Evolutionary conservation across 2,797 vertebrate species (phyloP).

Genomic region (Lophius americanus): DNA sequence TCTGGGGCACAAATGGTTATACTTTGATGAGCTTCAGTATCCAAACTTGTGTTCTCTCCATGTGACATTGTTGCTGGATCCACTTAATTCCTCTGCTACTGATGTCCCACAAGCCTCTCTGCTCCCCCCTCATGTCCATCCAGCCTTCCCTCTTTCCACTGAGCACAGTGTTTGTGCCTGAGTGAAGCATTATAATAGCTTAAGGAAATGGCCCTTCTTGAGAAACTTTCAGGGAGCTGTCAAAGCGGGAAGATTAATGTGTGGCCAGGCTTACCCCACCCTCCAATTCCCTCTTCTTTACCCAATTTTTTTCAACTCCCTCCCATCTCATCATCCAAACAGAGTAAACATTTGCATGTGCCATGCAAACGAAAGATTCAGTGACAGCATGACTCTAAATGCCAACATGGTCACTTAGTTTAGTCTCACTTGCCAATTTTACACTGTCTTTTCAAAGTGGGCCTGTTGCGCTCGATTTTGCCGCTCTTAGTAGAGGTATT

Average conservation of each 20-base stretch:
- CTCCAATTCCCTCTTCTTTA: slow-evolving; percentile 54
- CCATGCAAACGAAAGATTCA: slow-evolving; percentile 51
- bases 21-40: slow-evolving; percentile 14
- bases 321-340: slow-evolving; percentile 45
- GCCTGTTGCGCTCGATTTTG: no score
- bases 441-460: no score
- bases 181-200: slow-evolving; percentile 86
- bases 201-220: slow-evolving; percentile 83
- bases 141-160: slow-evolving; percentile 46
- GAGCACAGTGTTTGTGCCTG: slow-evolving; percentile 76
- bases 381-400: slow-evolving; percentile 42
- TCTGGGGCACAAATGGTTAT: no score
- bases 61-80: slow-evolving; percentile 52
- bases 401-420: slow-evolving; percentile 38
- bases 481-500: no score
- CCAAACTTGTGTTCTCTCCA: slow-evolving; percentile 14
- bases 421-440: slow-evolving; percentile 10
- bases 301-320: slow-evolving; percentile 42
- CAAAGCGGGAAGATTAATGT: slow-evolving; percentile 85
- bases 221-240: slow-evolving; percentile 85
- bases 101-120: slow-evolving; percentile 47
- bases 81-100: slow-evolving; percentile 54
- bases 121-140: slow-evolving; percentile 52
- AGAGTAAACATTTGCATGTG: slow-evolving; percentile 59
- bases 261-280: slow-evolving; percentile 64